Evolutionary conservation across 2,797 vertebrate species (phyloP).

Genomic region (Antennarius maculatus): DNA sequence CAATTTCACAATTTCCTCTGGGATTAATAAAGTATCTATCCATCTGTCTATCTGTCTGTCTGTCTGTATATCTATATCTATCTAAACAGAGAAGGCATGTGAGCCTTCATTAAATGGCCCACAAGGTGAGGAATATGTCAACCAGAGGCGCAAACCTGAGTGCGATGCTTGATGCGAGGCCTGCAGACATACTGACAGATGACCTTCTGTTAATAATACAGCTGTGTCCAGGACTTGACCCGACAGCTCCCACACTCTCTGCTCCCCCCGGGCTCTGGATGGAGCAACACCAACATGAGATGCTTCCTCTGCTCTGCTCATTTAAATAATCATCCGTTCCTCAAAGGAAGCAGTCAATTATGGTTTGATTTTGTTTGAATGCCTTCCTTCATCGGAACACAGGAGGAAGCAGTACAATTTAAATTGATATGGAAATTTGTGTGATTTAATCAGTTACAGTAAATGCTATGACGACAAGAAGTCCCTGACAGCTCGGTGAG

Average conservation of each 20-base stretch:
- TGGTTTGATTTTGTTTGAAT: not conserved
- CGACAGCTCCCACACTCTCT: constrained; percentile 18
- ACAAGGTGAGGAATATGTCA: constrained; percentile 44
- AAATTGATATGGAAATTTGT: not conserved
- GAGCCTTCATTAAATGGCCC: constrained; percentile 42
- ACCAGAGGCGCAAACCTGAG: constrained; percentile 26
- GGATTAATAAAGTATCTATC: too few species aligned
- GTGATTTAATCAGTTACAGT: not conserved
- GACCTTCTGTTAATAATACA: constrained; percentile 71
- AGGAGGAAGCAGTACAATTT: not conserved
- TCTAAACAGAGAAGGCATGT: constrained; percentile 3
- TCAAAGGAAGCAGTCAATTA: constrained; percentile 26
- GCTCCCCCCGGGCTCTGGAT: constrained; percentile 23
- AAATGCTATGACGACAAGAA: not conserved
- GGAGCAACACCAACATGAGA: constrained; percentile 51
- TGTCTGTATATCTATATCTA: too few species aligned
- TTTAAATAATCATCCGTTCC: constrained; percentile 38
- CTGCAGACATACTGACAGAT: constrained; percentile 59
- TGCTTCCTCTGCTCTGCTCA: constrained; percentile 33
- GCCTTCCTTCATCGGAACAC: not conserved
- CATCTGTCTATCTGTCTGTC: too few species aligned
- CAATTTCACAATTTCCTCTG: too few species aligned
- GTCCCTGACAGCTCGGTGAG: not conserved
- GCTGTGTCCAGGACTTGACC: constrained; percentile 64
- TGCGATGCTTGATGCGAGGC: constrained; percentile 49